Percentiles rank a stretch among this genome's conserved stretches.
These are phyloP conservation scores for Acanthis flammea DNA, from an alignment of 2,797 vertebrate genomes.

Conservation along the genomic window DNA sequence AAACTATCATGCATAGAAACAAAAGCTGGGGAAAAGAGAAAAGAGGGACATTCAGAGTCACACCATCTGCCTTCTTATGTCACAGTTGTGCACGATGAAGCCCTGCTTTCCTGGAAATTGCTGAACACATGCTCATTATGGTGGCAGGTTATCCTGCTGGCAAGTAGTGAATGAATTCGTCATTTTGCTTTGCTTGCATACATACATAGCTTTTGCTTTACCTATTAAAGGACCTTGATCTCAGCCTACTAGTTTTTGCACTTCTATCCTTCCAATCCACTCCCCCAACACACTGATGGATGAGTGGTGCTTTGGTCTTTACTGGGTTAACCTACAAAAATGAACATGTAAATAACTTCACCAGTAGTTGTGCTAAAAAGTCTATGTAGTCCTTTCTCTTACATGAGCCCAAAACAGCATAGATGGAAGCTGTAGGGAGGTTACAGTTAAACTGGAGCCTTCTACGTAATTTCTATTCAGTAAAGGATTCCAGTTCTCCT, in stretches of 20 bases:
- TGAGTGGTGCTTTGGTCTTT: not conserved
- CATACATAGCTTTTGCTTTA: not conserved
- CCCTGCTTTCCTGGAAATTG: not conserved
- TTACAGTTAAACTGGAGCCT: not conserved
- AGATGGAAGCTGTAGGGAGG: not conserved
- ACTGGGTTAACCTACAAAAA: not conserved
- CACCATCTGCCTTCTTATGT: not conserved
- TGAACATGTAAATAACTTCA: not conserved
- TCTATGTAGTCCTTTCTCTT: not conserved
- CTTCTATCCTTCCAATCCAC: not conserved
- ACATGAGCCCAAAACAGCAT: rapidly evolving
- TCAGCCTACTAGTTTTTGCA: rapidly evolving
- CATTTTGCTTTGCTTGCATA: not conserved
- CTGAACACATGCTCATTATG: not conserved
- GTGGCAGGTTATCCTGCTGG: not conserved
- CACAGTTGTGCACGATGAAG: rapidly evolving
- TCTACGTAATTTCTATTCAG: not conserved
- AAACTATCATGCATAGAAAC: not conserved
- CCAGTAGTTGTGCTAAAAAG: not conserved
- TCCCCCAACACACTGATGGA: not conserved
- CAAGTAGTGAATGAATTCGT: not conserved
- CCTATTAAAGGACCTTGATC: not conserved
- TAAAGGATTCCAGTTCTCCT: not conserved
- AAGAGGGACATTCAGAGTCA: not conserved
- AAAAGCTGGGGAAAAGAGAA: not conserved